Conservation (phyloP, 2,797 vertebrate genomes). For the Malacoctenus gilli region DNA sequence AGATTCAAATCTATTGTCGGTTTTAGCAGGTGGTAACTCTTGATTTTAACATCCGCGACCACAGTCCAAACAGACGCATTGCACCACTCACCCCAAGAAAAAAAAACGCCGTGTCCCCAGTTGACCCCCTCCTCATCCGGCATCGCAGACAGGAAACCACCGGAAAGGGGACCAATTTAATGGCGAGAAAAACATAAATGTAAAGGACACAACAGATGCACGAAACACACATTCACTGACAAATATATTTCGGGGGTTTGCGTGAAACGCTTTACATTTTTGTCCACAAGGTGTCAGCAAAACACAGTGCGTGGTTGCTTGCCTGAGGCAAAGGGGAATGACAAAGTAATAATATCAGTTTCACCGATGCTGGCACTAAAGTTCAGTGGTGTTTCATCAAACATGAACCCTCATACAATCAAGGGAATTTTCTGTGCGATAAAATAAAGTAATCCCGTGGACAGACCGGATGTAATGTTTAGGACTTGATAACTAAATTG, state of each 20-base stretch:
- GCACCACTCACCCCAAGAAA: constrained; percentile 10
- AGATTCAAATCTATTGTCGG: not conserved
- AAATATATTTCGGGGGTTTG: not conserved
- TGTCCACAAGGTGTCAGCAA: constrained; percentile 73
- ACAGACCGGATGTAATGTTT: no score
- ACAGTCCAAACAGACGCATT: constrained; percentile 21
- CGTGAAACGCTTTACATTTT: constrained; percentile 15
- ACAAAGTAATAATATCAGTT: not conserved
- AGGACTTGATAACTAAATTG: no score
- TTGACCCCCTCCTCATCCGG: not conserved
- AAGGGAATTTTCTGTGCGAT: no score
- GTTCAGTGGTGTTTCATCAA: not conserved
- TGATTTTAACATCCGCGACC: not conserved
- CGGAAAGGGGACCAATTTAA: no score
- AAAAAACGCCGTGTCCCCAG: not conserved
- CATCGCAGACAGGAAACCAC: no score
- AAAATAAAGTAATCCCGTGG: no score
- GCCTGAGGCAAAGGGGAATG: not conserved
- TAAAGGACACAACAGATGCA: not conserved
- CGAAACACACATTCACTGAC: not conserved
- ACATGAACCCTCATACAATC: no score
- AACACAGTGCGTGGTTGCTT: constrained; percentile 4
- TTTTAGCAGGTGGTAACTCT: not conserved
- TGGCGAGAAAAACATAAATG: not conserved
- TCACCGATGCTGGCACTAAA: not conserved